Percentiles rank a stretch among this genome's conserved stretches.
Conservation (phyloP, 92 coral and sea anemone genomes). For the Porites divaricata region DNA sequence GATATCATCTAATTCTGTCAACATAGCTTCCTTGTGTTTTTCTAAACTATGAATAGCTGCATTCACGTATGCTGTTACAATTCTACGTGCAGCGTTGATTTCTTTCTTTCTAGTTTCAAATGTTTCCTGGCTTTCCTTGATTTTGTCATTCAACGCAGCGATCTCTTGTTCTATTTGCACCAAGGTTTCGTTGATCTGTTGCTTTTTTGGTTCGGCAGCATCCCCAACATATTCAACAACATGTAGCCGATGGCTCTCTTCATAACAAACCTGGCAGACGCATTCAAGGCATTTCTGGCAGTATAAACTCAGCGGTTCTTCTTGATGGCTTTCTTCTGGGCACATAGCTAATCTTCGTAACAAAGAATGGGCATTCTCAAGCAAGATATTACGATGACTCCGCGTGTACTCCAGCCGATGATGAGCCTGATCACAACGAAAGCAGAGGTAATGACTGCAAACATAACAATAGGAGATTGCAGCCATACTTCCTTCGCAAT, state of each 20-base stretch:
- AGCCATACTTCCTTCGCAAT: not conserved
- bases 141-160: not conserved
- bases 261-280: not conserved
- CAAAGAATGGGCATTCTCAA: not conserved
- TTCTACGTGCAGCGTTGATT: not conserved
- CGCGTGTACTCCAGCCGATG: slow-evolving; percentile 3
- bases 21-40: slow-evolving; percentile 18
- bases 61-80: not conserved
- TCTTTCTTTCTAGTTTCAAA: not conserved
- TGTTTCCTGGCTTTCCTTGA: not conserved
- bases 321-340: not conserved
- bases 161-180: not conserved
- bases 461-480: slow-evolving; percentile 22
- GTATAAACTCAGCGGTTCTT: not conserved
- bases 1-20: slow-evolving; percentile 15
- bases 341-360: slow-evolving; percentile 4
- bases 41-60: not conserved
- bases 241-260: not conserved
- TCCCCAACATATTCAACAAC: not conserved
- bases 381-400: not conserved
- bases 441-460: not conserved
- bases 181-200: not conserved
- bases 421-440: slow-evolving; percentile 10
- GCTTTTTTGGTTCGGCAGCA: not conserved
- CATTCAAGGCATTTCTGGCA: slow-evolving; percentile 1